Conservation (phyloP, 2,113 vertebrate genomes). For the Alethe diademata region DNA sequence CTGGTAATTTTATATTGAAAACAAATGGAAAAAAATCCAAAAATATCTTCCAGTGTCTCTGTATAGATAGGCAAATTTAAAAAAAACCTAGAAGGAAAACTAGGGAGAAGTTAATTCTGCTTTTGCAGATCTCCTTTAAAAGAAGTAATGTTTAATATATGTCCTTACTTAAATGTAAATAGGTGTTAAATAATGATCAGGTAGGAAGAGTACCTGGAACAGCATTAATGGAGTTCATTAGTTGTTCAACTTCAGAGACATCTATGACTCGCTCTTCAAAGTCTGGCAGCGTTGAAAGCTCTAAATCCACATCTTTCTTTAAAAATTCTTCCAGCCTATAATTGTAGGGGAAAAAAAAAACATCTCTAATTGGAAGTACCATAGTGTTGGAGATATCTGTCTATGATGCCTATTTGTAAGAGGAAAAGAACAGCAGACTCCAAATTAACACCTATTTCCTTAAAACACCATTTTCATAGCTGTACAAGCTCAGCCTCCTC, state of each 20-base stretch:
- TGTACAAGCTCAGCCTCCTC: neutral
- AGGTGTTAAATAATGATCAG: neutral
- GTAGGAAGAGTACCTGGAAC: conserved; percentile 79
- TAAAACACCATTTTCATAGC: neutral
- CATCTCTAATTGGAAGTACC: neutral
- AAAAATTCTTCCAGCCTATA: conserved; percentile 84
- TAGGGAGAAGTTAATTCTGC: neutral
- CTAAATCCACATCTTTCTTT: conserved; percentile 78
- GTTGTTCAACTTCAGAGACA: conserved; percentile 86
- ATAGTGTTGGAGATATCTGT: neutral
- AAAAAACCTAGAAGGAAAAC: neutral
- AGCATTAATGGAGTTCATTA: conserved; percentile 89
- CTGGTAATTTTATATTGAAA: neutral
- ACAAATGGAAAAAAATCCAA: neutral
- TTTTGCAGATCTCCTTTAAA: neutral
- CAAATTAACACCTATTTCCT: neutral
- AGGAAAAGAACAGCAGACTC: neutral
- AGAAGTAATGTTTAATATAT: neutral
- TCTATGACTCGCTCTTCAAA: conserved; percentile 81
- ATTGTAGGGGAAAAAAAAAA: neutral
- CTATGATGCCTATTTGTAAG: neutral
- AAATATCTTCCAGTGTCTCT: neutral
- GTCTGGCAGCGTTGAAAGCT: conserved; percentile 76
- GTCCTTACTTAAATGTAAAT: neutral
- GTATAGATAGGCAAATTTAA: neutral